These are phyloP conservation scores for Ganaspis brasiliensis DNA, from an alignment of 2,888 invertebrate species.

Conservation along the genomic window DNA sequence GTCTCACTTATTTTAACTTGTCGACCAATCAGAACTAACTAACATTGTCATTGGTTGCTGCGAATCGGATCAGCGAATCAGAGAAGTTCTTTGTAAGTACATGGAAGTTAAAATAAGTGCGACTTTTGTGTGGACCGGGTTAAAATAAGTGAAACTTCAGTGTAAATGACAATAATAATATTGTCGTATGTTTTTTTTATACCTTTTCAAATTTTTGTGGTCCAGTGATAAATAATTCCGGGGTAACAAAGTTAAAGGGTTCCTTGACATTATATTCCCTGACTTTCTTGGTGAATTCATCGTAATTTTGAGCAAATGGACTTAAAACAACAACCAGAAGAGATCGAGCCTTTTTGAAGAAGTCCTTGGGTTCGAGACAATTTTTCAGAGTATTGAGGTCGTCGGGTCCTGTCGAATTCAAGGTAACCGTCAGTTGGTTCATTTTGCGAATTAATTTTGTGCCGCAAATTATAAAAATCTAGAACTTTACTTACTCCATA, in stretches of 20 bases:
- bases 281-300: slow-evolving; percentile 90
- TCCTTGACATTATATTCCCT: slow-evolving; percentile 88
- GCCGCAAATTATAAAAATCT: slow-evolving; percentile 43
- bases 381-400: slow-evolving; percentile 83
- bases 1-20: too few species aligned
- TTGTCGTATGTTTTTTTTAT: slow-evolving; percentile 46
- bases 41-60: too few species aligned
- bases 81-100: too few species aligned
- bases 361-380: slow-evolving; percentile 85
- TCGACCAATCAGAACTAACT: too few species aligned
- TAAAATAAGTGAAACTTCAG: too few species aligned
- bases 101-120: too few species aligned
- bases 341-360: slow-evolving; percentile 88
- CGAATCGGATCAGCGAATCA: too few species aligned
- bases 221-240: slow-evolving; percentile 83
- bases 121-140: too few species aligned
- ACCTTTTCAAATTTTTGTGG: slow-evolving; percentile 75
- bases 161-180: too few species aligned
- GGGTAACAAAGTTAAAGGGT: slow-evolving; percentile 91
- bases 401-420: slow-evolving; percentile 81
- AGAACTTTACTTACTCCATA: slow-evolving; percentile 90
- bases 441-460: slow-evolving; percentile 49
- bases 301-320: slow-evolving; percentile 88
- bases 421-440: slow-evolving; percentile 49
- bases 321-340: slow-evolving; percentile 94